Evolutionary conservation across 2,113 vertebrate species (phyloP).

Genomic region (Calyptomena viridis): DNA sequence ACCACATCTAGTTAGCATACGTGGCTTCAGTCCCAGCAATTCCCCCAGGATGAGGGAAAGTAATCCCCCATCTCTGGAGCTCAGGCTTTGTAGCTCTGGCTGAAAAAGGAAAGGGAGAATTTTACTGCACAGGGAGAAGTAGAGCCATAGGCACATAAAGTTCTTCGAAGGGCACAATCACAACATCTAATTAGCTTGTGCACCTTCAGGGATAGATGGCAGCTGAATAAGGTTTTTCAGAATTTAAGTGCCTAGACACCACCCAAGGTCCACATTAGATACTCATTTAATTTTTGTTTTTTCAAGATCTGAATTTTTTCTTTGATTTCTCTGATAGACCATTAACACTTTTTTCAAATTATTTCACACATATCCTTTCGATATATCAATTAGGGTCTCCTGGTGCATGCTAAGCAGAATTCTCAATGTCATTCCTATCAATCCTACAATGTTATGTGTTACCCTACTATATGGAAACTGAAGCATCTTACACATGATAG

Average conservation of each 20-base stretch:
- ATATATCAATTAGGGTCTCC: slow-evolving; percentile 35
- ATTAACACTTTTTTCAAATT: slow-evolving; percentile 52
- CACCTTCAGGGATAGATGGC: not conserved
- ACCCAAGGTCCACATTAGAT: not conserved
- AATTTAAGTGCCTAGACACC: not conserved
- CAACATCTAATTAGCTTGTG: not conserved
- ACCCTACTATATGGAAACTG: not conserved
- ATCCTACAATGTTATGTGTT: not conserved
- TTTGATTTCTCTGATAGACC: slow-evolving; percentile 34
- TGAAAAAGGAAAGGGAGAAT: not conserved
- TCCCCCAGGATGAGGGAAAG: not conserved
- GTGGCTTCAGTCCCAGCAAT: not conserved
- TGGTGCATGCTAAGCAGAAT: slow-evolving; percentile 21
- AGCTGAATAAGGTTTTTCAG: not conserved
- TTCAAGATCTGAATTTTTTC: not conserved
- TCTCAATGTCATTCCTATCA: slow-evolving; percentile 31
- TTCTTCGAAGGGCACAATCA: not conserved
- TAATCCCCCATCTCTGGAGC: not conserved
- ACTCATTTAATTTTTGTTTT: not conserved
- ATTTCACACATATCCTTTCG: slow-evolving; percentile 49
- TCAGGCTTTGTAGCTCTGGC: not conserved
- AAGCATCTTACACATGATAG: not conserved
- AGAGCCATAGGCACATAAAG: not conserved
- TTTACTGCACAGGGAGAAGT: not conserved
- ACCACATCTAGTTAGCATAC: not conserved